Percentiles rank a stretch among this genome's conserved stretches.
Conservation (phyloP, 2,113 vertebrate genomes). For the Oxyruncus cristatus region DNA sequence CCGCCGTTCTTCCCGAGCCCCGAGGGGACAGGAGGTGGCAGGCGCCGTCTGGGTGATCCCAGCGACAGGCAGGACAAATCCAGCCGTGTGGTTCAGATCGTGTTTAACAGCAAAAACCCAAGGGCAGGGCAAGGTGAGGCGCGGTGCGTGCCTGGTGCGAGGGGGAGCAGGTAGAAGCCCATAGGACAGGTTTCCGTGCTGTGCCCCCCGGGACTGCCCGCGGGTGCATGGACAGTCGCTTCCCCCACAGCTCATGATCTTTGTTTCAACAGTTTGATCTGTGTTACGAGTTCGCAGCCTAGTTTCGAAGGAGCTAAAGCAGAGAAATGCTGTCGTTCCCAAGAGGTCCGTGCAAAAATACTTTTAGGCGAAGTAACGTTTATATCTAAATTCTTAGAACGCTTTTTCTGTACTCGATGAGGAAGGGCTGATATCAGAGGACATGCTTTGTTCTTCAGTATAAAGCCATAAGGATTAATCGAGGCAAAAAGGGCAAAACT, state of each 20-base stretch:
- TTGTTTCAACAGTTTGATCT: not conserved
- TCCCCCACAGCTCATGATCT: not conserved
- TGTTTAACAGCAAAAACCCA: not conserved
- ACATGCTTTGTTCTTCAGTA: not conserved
- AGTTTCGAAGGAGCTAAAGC: not conserved
- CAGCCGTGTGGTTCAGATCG: not conserved
- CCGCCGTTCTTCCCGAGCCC: not conserved
- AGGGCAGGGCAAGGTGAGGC: constrained; percentile 1
- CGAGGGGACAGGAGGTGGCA: not conserved
- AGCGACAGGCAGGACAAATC: not conserved
- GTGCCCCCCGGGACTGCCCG: not conserved
- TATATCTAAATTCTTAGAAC: not conserved
- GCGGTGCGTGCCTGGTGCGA: not conserved
- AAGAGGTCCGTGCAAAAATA: not conserved
- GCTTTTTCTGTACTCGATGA: not conserved
- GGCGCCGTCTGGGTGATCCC: not conserved
- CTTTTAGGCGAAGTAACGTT: not conserved
- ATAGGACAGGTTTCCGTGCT: fast-evolving
- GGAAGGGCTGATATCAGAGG: not conserved
- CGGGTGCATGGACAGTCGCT: not conserved
- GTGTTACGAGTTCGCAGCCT: not conserved
- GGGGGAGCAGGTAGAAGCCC: not conserved
- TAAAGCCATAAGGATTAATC: not conserved
- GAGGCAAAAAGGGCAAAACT: not conserved
- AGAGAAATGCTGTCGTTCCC: not conserved